A percentile compares a stretch with the other conserved stretches of the same genome.
Evolutionary conservation across 2,113 vertebrate genomes (phyloP).

Genomic region (Poicephalus gulielmi): DNA sequence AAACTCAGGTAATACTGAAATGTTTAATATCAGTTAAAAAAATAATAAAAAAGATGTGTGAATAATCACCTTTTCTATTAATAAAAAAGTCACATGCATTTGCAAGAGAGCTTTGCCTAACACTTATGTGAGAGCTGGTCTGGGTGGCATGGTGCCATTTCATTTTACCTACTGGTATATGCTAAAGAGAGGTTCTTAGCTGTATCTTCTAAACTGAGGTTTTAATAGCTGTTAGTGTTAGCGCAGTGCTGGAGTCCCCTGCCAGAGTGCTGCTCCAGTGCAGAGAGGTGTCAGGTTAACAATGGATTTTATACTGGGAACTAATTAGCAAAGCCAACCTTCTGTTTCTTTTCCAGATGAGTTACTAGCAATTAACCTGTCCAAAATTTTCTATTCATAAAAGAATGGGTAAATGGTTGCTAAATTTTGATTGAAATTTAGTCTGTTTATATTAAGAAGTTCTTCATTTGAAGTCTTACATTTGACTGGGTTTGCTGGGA

Average conservation of each 20-base stretch:
- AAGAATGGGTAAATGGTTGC: neutral
- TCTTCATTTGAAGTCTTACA: neutral
- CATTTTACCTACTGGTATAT: neutral
- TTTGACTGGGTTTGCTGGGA: neutral
- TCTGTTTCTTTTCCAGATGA: conserved; percentile 10
- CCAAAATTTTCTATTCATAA: neutral
- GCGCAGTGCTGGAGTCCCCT: neutral
- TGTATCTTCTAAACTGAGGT: fast-evolving
- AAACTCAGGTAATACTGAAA: neutral
- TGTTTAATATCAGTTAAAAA: neutral
- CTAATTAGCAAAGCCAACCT: neutral
- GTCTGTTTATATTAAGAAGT: neutral
- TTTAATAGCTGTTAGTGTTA: neutral
- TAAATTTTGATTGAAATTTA: neutral
- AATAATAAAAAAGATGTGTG: no score
- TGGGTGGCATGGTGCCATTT: neutral
- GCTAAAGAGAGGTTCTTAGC: neutral
- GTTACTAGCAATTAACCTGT: neutral
- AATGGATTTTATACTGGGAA: neutral
- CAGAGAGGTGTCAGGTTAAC: neutral
- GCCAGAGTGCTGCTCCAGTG: neutral
- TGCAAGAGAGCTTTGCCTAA: neutral
- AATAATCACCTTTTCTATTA: neutral
- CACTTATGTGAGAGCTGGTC: neutral
- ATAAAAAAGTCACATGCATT: neutral